Evolutionary conservation across 2,113 vertebrate species (phyloP), one percentile per base, ranked within the genome.

Genomic region (Plestiodon gilberti): DNA sequence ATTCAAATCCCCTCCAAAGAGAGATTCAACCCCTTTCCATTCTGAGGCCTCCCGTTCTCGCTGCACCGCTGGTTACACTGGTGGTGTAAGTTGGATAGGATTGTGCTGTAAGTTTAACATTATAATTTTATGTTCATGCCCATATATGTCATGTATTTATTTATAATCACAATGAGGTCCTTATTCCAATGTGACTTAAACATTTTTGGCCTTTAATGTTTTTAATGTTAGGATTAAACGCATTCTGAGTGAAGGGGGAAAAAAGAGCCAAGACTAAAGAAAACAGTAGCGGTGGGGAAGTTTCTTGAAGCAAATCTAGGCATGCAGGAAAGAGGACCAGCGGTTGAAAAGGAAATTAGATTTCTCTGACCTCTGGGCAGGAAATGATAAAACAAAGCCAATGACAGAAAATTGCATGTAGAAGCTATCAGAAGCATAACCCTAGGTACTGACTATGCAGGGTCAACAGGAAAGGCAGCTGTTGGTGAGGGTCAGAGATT

Each of bases 101-200:
- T 81, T 73, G 78, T 88, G 84, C 59, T 84, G 78, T 83, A 69
- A 75, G 78, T 92, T 89, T 83, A 33, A 86, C 79, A 35, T 81
- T 73, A 15, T 89, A 88, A 78, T 85, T 87, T 93, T 92, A 81
- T 89, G 88, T 92, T 88, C 71, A 61, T 85, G 35, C 33, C 86
- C 90, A 89, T 85, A 84, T 80, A 71, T 62, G 57, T 86, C 87
- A 89, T 74, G 25, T 67, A 85, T 92, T 86, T 78, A 83, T 88
- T 94, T 76, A 73, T 48, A 79, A 2, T 18, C 33, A 61, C 1
- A 84, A 4, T 43, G 30, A 25, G 22, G 76, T 82, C 73, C 13
- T 84, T 88, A 90, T 83, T 90, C 89, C 86, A 88, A 79, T 82
- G 52, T 76, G 89, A 77, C 23, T 93, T 62, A 93, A 87, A 73